A percentile compares a stretch with the other conserved stretches of the same genome.
Conservation (phyloP, 2,888 invertebrate species). For the Chrysodeixis includens region DNA sequence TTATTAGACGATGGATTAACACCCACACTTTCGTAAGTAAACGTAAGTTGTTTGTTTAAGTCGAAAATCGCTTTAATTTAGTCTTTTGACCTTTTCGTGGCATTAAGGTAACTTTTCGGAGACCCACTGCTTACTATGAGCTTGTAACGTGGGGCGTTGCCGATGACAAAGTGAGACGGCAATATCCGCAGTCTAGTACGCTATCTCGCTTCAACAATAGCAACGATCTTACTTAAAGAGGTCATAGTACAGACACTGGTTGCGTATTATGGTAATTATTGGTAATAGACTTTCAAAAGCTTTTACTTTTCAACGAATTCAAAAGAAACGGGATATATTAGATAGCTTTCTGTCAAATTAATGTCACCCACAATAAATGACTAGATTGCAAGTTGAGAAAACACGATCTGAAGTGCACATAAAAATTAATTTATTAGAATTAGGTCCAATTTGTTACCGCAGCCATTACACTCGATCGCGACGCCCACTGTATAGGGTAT, state of each 20-base stretch:
- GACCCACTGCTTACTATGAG: not conserved
- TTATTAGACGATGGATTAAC: slow-evolving; percentile 47
- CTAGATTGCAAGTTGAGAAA: slow-evolving; percentile 30
- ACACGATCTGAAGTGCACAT: slow-evolving; percentile 26
- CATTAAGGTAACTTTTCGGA: slow-evolving; percentile 23
- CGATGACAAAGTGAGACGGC: no score
- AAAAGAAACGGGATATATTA: slow-evolving; percentile 19
- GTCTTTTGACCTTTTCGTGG: slow-evolving; percentile 35
- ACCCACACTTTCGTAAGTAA: slow-evolving; percentile 45
- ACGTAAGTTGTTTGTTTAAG: slow-evolving; percentile 50
- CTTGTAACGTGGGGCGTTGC: no score
- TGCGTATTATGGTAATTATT: slow-evolving; percentile 51
- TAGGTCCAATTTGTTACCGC: slow-evolving; percentile 55
- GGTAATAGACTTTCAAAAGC: slow-evolving; percentile 38
- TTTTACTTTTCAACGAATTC: slow-evolving; percentile 30
- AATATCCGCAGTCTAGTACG: no score
- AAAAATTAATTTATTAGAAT: slow-evolving; percentile 60
- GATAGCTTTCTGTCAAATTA: slow-evolving; percentile 33
- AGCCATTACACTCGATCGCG: slow-evolving; percentile 50
- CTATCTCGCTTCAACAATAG: no score
- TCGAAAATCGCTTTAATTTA: slow-evolving; percentile 39
- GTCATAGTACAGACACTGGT: not conserved
- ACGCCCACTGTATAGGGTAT: slow-evolving; percentile 49
- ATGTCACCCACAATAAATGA: slow-evolving; percentile 33
- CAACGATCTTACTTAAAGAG: no score